These are phyloP conservation scores for Leptinotarsa rubiginosa DNA, from an alignment of 2,888 invertebrate species.

Conservation along the genomic window DNA sequence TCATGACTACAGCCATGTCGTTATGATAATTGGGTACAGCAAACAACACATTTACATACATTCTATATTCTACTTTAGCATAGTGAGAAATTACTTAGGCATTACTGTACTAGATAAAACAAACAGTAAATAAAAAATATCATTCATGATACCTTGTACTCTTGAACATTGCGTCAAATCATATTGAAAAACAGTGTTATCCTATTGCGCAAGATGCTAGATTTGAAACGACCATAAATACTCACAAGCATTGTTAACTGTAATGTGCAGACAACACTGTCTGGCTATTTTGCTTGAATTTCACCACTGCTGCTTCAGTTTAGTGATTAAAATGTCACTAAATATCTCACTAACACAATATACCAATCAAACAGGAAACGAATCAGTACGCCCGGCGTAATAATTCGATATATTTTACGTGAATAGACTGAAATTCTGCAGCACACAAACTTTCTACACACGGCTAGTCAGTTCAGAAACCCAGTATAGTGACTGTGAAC, in stretches of 20 bases:
- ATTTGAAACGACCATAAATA: constrained; percentile 48
- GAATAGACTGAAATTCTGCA: constrained; percentile 27
- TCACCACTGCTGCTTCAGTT: constrained; percentile 31
- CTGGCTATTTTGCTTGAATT: constrained; percentile 39
- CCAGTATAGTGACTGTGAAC: constrained; percentile 41
- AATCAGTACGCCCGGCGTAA: constrained; percentile 31
- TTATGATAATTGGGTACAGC: constrained; percentile 3
- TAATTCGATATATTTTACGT: constrained; percentile 22
- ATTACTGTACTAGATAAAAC: constrained; percentile 1
- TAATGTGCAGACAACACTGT: constrained; percentile 43
- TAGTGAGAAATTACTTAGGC: constrained; percentile 5
- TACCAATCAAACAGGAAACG: constrained; percentile 33
- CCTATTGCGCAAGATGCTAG: constrained; percentile 42
- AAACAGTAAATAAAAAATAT: background rate
- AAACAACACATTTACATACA: constrained; percentile 8
- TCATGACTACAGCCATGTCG: background rate
- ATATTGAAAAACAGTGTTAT: constrained; percentile 35
- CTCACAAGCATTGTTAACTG: constrained; percentile 56
- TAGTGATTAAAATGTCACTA: constrained; percentile 34
- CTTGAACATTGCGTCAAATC: constrained; percentile 36
- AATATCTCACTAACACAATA: constrained; percentile 35
- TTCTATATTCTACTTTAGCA: constrained; percentile 5
- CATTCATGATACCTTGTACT: constrained; percentile 27
- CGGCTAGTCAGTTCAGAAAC: constrained; percentile 42
- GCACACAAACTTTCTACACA: constrained; percentile 38